Evolutionary conservation across 2,888 invertebrate genomes (phyloP), one percentile per base, ranked within the genome.

Genomic region (Galerucella nymphaeae): DNA sequence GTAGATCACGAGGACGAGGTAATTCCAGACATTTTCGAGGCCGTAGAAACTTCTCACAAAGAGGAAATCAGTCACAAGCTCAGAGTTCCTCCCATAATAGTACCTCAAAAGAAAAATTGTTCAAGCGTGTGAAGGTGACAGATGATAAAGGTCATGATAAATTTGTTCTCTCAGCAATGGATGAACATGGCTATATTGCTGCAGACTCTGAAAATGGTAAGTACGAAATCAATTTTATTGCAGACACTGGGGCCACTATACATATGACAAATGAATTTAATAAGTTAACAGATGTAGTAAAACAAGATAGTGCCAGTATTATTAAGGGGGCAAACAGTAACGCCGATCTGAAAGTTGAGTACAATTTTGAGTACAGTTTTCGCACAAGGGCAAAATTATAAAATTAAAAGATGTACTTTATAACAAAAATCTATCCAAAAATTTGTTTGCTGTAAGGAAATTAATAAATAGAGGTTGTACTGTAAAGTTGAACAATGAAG

Each of bases 391-490:
- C 13, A n/a, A 50, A 50, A 14, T 50, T 8, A 50, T 50, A 2
- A 50, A n/a, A 50, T 50, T n/a, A 50, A 45, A 50, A 50, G 8
- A 50, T 50, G 50, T 50, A 50, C 50, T 50, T n/a, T 16, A 50
- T 50, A 50, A 50, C n/a, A 50, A 50, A 50, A 50, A n/a, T 50
- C 14, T 16, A 50, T n/a, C 16, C 50, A n/a, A 50, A 50, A 50
- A 50, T 50, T n/a, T 50, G 50, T 50, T 14, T n/a, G 14, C 50
- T n/a, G 14, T 50, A n/a, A 50, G 50, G 16, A 50, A 50, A 50
- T 14, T 50, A 6, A 50, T 50, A 50, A 50, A 50, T 50, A 50
- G n/a, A 50, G 50, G 50, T 50, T 50, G 50, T 50, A 50, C 50
- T 5, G 50, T 50, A 50, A 50, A 50, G 5, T 50, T 50, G 16